Evolutionary conservation across 2,797 vertebrate species (phyloP).

Genomic region (Paedocypris micromegethes): DNA sequence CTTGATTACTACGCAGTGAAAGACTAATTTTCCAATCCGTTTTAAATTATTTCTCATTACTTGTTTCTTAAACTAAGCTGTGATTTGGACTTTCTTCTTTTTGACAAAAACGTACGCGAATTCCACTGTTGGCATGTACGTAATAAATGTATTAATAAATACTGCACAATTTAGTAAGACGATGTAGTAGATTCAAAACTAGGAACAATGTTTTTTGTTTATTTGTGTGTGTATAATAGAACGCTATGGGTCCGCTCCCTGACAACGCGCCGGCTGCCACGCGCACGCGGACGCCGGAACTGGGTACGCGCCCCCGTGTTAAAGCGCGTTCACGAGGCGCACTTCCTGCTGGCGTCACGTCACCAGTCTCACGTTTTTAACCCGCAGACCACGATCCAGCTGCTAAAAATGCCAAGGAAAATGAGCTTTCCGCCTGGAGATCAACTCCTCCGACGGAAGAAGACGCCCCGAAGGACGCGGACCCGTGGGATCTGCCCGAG

Average conservation of each 20-base stretch:
- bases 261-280: slow-evolving; percentile 54
- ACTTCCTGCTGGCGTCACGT: not conserved
- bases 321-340: slow-evolving; percentile 1
- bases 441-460: slow-evolving; percentile 65
- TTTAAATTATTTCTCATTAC: too few species aligned
- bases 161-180: too few species aligned
- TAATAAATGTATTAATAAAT: too few species aligned
- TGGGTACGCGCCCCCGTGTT: slow-evolving; percentile 38
- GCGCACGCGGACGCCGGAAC: slow-evolving; percentile 46
- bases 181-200: too few species aligned
- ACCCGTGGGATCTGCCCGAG: slow-evolving; percentile 86
- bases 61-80: too few species aligned
- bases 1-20: too few species aligned
- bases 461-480: slow-evolving; percentile 41
- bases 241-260: slow-evolving; percentile 84
- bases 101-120: too few species aligned
- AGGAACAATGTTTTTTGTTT: not conserved
- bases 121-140: too few species aligned
- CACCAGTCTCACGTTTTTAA: not conserved
- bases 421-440: not conserved
- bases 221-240: not conserved
- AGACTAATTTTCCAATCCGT: too few species aligned
- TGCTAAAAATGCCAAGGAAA: slow-evolving; percentile 4
- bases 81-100: too few species aligned
- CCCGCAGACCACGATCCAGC: not conserved